These are phyloP conservation scores for Drosophila setifemur DNA, from an alignment of 1,140 invertebrate species.

Conservation along the genomic window DNA sequence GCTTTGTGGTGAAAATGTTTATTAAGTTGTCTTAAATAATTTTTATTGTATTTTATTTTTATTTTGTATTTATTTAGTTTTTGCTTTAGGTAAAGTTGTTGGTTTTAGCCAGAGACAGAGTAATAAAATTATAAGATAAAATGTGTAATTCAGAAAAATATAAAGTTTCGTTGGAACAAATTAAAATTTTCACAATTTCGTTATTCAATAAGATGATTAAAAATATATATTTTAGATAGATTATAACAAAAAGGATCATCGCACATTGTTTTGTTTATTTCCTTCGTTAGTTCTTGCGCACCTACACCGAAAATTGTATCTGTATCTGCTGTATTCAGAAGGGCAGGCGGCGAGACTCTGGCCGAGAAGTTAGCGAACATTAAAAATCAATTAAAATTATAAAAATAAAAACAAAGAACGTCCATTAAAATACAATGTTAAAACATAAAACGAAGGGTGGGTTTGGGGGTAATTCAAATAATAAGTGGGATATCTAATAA, in stretches of 20 bases:
- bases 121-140: conserved; percentile 26
- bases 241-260: conserved; percentile 2
- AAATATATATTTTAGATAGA: conserved; percentile 9
- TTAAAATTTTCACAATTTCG: conserved; percentile 26
- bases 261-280: not conserved
- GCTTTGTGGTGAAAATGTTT: conserved; percentile 20
- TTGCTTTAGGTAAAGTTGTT: conserved; percentile 19
- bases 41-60: not conserved
- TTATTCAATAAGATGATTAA: conserved; percentile 12
- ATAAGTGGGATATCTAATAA: too few relatives aligned
- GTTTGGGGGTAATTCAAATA: not conserved
- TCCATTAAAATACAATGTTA: conserved; percentile 15
- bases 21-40: conserved; percentile 1
- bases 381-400: not conserved
- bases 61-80: conserved; percentile 18
- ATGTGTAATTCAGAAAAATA: conserved; percentile 19
- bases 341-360: conserved; percentile 1
- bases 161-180: conserved; percentile 14
- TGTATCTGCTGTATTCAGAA: not conserved
- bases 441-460: not conserved
- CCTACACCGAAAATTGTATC: conserved; percentile 23
- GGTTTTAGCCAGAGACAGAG: conserved; percentile 23
- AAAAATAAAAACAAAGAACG: conserved; percentile 1
- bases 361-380: not conserved
- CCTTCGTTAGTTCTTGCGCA: conserved; percentile 9